phyloP scores from a whole-genome alignment of 2,113 vertebrate species.

The Xiphophorus maculatus region DNA sequence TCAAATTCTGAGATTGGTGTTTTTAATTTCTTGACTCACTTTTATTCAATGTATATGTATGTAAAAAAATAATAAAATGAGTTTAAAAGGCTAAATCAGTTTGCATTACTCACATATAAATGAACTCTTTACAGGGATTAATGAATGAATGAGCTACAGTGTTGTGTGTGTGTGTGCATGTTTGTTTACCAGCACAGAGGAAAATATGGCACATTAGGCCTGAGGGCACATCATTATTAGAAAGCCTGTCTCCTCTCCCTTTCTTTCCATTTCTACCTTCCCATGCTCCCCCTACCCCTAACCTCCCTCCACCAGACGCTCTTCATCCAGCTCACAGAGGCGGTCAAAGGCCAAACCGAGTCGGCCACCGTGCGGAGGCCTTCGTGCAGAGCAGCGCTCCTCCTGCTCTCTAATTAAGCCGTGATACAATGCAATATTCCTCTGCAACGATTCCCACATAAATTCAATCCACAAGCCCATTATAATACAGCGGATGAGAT shows the following conservation, averaged over 20 bases:
- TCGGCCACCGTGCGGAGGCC: slow-evolving; percentile 12
- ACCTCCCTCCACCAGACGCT: slow-evolving; percentile 14
- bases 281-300: not conserved
- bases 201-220: slow-evolving; percentile 73
- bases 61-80: not conserved
- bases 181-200: slow-evolving; percentile 45
- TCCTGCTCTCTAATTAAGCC: slow-evolving; percentile 66
- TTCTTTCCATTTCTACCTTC: slow-evolving; percentile 6
- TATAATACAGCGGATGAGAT: slow-evolving; percentile 71
- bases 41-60: too few species aligned
- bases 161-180: slow-evolving; percentile 41
- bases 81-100: slow-evolving; percentile 15
- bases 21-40: not conserved
- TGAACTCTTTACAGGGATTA: slow-evolving; percentile 42
- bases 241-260: slow-evolving; percentile 54
- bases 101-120: slow-evolving; percentile 32
- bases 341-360: slow-evolving; percentile 52
- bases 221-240: slow-evolving; percentile 79
- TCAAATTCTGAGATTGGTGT: not conserved
- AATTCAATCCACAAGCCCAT: slow-evolving; percentile 69
- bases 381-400: slow-evolving; percentile 2
- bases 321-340: slow-evolving; percentile 57
- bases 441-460: slow-evolving; percentile 72
- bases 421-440: slow-evolving; percentile 70
- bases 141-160: slow-evolving; percentile 28